Base-by-base conservation (phyloP, 2,797 vertebrate species). In the Thripadectes ignobilis region DNA sequence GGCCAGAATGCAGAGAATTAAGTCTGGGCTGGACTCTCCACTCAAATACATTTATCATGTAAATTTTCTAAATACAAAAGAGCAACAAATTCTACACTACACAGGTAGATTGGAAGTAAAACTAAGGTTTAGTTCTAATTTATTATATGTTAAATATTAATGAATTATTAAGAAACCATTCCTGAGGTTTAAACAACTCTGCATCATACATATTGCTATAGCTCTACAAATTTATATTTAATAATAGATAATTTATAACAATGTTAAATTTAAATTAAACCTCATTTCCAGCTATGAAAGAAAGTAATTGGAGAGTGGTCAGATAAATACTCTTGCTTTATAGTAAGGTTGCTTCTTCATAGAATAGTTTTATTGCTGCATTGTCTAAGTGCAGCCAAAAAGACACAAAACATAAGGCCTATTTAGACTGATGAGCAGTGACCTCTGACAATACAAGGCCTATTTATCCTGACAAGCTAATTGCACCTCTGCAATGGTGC, bases 111-210 rank as follows among this genome's bases (percentile, higher is more conserved):
- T 71, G 73, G 67, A 86, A 92, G 14, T 46, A 76, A 82, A 76
- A 51, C 67, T 1, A 43, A 91, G 71, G 30, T 90, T 88, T 69
- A 51, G 48, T 65, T 73, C 66, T 84, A 52, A 88, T 75, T 79
- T 92, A 92, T 84, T 79, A 62, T n/a, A 57, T 39, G n/a, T 92
- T 94, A 92, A 96, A 94, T 92, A 97, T 86, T 94, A 84, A 95
- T 86, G 79, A 88, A 92, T 95, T 94, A 91, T 94, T 92, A 94
- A 79, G 69, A 86, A 94, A 71, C 71, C 34, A 76, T 92, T 93
- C 94, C 55, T 69, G 59, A 90, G 48, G 59, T 84, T 96, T 87
- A 96, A 94, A 91, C 68, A 96, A 93, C 48, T 34, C 67, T 43
- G 81, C 32, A 41, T 76, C 82, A 86, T 66, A 82, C 45, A 79